Base-by-base conservation (phyloP, 2,113 vertebrate species). In the Clinocottus analis region DNA sequence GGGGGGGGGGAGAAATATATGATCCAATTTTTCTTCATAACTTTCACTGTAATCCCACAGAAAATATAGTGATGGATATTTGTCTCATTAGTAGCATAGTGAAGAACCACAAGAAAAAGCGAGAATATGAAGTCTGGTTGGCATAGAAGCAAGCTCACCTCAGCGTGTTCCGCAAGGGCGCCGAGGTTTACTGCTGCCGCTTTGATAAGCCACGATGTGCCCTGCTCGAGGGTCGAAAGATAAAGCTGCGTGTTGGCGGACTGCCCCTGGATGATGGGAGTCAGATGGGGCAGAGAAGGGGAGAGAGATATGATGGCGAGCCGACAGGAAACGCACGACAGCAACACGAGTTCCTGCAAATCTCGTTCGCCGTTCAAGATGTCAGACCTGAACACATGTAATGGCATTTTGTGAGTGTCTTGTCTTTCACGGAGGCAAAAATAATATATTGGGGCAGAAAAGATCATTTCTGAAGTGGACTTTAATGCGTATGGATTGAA, bases 211-310 rank as follows among this genome's bases (percentile, higher is more conserved):
- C 37, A 6, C 60, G 39, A 47, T 84, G 77, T 80, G 89, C 56
- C 73, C 65, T 43, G 82, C 85, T 85, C 14, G 49, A 75, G 85
- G 85, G 85, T 56, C 71, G 61, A 23, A 64, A 84, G 86, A 93
- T 91, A 87, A 84, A 77, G 79, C 65, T 71, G 29, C 29, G 10
- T 67, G 75, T 77, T 85, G 77, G 85, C 85, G 62, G 72, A 76
- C 55, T 13, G 53, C 55, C 75, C 13, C 35, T 67, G 47, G 49
- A 81, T 80, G 75, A 87, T 62, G 72, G 71, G 69, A 75, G 66
- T 59, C 56, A 62, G 82, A 77, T 71, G 49, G 53, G 55, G 33
- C 5, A 7, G 72, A 73, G 75, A 51, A 70, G 62, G 45, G 56
- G 39, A 73, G 17, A 68, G 78, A 64, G 82, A 84, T 78, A 73